Percentiles rank a stretch among this genome's conserved stretches.
These are phyloP conservation scores for Dipodomys spectabilis DNA, from an alignment of 2,113 vertebrate genomes.

Conservation along the genomic window DNA sequence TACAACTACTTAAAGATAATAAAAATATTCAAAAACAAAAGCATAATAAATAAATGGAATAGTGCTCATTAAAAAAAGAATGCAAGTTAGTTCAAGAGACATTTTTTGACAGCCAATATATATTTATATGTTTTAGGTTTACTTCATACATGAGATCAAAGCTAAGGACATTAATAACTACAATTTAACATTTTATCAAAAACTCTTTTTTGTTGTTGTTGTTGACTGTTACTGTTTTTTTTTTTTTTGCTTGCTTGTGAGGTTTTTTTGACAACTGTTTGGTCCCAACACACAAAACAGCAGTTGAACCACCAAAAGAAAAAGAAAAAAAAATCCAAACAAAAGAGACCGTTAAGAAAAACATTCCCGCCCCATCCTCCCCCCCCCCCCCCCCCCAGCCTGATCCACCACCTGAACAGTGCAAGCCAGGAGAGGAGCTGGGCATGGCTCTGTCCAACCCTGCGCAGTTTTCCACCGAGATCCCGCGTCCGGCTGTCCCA, in stretches of 20 bases:
- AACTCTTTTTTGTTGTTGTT: not conserved
- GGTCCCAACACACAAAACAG: slow-evolving; percentile 94
- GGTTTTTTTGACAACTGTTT: slow-evolving; percentile 97
- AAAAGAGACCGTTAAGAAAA: slow-evolving; percentile 85
- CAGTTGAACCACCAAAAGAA: slow-evolving; percentile 87
- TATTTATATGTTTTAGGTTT: not conserved
- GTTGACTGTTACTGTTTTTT: too few relatives aligned
- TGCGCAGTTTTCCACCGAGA: too few relatives aligned
- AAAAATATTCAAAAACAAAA: too few relatives aligned
- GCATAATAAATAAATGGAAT: too few relatives aligned
- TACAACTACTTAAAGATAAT: too few relatives aligned
- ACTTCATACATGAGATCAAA: not conserved
- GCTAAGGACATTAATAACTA: not conserved
- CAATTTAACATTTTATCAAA: slow-evolving; percentile 14
- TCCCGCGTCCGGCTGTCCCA: slow-evolving; percentile 81
- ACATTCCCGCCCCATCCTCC: too few relatives aligned
- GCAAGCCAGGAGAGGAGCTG: slow-evolving; percentile 80
- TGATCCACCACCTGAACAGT: slow-evolving; percentile 80
- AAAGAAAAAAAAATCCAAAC: slow-evolving; percentile 84
- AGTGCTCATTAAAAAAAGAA: too few relatives aligned
- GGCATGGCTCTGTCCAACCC: slow-evolving; percentile 73
- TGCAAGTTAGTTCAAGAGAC: too few relatives aligned
- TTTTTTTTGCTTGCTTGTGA: too few relatives aligned
- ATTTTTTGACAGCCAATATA: not conserved
- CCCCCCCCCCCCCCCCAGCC: slow-evolving; percentile 65